A percentile compares a stretch with the other conserved stretches of the same genome.
These are phyloP conservation scores for Aphidius gifuensis DNA, from an alignment of 1,140 invertebrate species.

Conservation along the genomic window DNA sequence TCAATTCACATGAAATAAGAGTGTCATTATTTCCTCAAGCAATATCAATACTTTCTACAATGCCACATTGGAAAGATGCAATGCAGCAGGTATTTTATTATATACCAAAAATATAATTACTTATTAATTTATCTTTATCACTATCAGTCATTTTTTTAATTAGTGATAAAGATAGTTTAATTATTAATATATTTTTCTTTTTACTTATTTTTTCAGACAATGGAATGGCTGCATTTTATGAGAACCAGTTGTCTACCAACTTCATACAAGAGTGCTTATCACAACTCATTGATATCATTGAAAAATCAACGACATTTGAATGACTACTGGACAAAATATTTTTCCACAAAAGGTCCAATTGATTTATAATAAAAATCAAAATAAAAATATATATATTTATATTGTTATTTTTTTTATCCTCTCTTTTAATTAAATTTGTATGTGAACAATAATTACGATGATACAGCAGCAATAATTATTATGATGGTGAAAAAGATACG, in stretches of 20 bases:
- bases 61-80: conserved; percentile 34
- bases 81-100: conserved; percentile 34
- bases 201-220: conserved; percentile 39
- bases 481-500: too few relatives aligned
- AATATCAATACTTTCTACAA: conserved; percentile 29
- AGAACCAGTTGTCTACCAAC: conserved; percentile 33
- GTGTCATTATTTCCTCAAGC: conserved; percentile 48
- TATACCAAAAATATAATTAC: too few relatives aligned
- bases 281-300: conserved; percentile 31
- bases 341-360: conserved; percentile 24
- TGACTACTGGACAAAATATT: conserved; percentile 28
- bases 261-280: conserved; percentile 38
- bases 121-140: too few relatives aligned
- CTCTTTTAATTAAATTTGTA: too few relatives aligned
- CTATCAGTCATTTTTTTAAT: conserved; percentile 18
- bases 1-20: conserved; percentile 33
- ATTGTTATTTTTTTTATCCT: too few relatives aligned
- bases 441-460: too few relatives aligned
- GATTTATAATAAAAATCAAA: conserved; percentile 18
- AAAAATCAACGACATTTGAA: conserved; percentile 25
- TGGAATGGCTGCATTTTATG: conserved; percentile 55
- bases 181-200: conserved; percentile 14
- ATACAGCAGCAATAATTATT: too few relatives aligned
- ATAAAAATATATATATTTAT: not conserved
- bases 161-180: not conserved